Evolutionary conservation across 53 echinoderm and acorn worm genomes (phyloP), one percentile per base, ranked within the genome.

Genomic region (Zoroaster sp.): DNA sequence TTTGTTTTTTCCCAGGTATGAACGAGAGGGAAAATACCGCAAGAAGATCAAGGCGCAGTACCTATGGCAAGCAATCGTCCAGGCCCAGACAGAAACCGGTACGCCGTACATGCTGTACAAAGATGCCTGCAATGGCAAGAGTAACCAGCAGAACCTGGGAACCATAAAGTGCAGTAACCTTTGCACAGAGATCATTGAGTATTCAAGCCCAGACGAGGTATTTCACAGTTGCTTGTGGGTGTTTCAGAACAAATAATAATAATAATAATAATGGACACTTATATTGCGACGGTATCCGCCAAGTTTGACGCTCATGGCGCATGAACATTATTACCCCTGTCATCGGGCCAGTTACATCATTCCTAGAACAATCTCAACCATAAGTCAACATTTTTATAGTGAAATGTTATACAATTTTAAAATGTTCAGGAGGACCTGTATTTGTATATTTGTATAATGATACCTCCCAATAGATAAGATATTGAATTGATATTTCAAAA

Each of bases 21-120:
- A 97, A 83, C 87, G 46, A 3, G 93, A 89, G 67, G 91, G 91
- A 0, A 78, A 89, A 35, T 94, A 72, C 47, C 78, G 92, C 18
- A 88, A 89, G 41, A 92, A 89, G 4, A 89, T 97, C 43, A 91
- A 95, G 75, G 98, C 98, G n/a, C 98, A 95, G 88, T 72, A 87
- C 38, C 78, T 97, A 34, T 97, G 98, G 98, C 89, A 95, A 32
- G 94, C 94, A 42, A 93, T 97, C 89, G 63, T 97, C 12, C 95
- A 97, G 45, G 83, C 98, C 2, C 96, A 96, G 45, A 95, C 94
- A 18, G 98, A 97, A 75, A 97, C 98, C 2, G 98, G 97, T 46
- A 97, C 94, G 40, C 98, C 98, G 13, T 97, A 97, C 91, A 97
- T 97, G 98, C 53, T 97, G 76, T 97, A 97, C 94, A 97, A 97